Evolutionary conservation across 2,888 invertebrate genomes (phyloP), one percentile per base, ranked within the genome.

Genomic region (Acleris sparsana): DNA sequence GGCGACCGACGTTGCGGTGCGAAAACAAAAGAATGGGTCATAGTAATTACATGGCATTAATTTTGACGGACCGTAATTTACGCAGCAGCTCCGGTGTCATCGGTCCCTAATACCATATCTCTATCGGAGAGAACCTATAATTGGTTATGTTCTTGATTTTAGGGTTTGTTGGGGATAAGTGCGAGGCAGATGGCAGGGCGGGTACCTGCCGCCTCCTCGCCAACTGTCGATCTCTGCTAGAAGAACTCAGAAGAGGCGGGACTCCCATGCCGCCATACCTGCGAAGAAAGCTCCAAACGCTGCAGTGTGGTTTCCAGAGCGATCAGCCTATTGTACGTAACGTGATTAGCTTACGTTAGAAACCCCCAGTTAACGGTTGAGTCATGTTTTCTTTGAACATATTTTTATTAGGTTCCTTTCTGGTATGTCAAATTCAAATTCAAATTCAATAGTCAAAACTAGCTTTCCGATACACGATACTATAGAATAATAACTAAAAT

Each of bases 111-210:
- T 43, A 46, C 3, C 5, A 17, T 46, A 6, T 17, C 13, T 49
- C 18, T 49, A 5, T 49, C 17, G 7, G 17, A 18, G 17, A 11
- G 0, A 18, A 20, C n/a, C 13, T 20, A 11, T 18, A 55, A 17
- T 39, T 39, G 18, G 16, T 17, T 29, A 6, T n/a, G 11, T 13
- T 13, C 49, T n/a, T 29, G 29, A 13, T 75, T 75, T 66, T 72
- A 73, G 76, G 69, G 59, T 78, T 69, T 65, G 57, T 63, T n/a
- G 75, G 74, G 17, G 78, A 79, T 5, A 69, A 49, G 5, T 79
- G 79, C 57, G 33, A 53, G 18, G 68, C 55, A 0, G 67, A 71
- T 16, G 62, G 55, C 7, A 53, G 39, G 3, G 11, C 63, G 1
- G 74, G 72, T 6, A 48, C 56, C 6, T 74, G 74, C 58, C 51